Base-by-base conservation (phyloP, 2,888 invertebrate species). In the Cabera pusaria region DNA sequence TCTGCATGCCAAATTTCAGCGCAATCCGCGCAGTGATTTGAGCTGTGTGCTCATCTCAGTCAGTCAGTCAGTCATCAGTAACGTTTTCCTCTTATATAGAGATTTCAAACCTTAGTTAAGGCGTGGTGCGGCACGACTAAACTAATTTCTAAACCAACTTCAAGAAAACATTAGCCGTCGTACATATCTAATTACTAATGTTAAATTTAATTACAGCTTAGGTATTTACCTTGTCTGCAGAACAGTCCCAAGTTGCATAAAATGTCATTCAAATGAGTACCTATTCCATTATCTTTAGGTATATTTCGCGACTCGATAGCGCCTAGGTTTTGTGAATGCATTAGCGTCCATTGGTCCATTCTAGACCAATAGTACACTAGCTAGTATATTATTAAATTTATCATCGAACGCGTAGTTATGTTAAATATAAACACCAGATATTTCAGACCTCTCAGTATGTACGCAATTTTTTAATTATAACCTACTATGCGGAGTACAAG, bases 311-410 rank as follows among this genome's bases (percentile, higher is more conserved):
- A 12, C 21, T 29, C 21, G 7, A 17, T 1, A 27, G 6, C 32
- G 38, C 59, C 62, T 63, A 61, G 47, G 47, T 26, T 35, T 31
- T 32, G 56, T 61, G 51, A 59, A 58, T 61, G 70, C 62, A 74
- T 77, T 73, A 71, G 42, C 41, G 14, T 55, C 57, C 59, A 86
- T 86, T 87, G 85, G 86, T 34, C 52, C 59, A 46, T 52, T 44
- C 24, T 27, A 49, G 57, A 59, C 85, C 86, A 85, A 86, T 85
- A 49, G 61, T 52, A 51, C 45, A 16, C 38, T 49, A 47, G 55
- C 45, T 38, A 43, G 57, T 44, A 54, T 57, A 55, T 61, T 70
- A 71, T 77, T 73, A 71, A 77, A 74, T 63, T 60, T 58, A 68
- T 64, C 16, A n/a, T 16, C 9, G 8, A 9, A 42, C 51, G 56